Evolutionary conservation across 2,888 invertebrate genomes (phyloP).

Genomic region (Creontiades dilutus): DNA sequence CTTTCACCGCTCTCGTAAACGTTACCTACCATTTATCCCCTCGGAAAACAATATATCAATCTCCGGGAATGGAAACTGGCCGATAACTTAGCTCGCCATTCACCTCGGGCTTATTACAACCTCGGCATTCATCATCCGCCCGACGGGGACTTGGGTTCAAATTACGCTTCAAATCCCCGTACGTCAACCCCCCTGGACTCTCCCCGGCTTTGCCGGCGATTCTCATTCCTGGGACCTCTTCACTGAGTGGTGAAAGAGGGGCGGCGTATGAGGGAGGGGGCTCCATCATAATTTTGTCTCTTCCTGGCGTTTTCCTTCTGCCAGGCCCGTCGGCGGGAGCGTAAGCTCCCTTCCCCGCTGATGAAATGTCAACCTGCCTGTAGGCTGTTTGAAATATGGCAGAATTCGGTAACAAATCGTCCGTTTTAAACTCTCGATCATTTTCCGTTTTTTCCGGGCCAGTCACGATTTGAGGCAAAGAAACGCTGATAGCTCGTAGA

Average conservation of each 20-base stretch:
- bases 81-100: slow-evolving; percentile 56
- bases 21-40: not conserved
- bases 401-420: not conserved
- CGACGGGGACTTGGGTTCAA: slow-evolving; percentile 51
- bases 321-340: not conserved
- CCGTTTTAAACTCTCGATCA: too few relatives aligned
- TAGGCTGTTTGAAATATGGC: slow-evolving; percentile 22
- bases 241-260: not conserved
- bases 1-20: not conserved
- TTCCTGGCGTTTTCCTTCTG: not conserved
- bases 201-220: not conserved
- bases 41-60: slow-evolving; percentile 50
- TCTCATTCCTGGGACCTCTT: not conserved
- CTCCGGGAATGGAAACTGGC: slow-evolving; percentile 23
- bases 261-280: not conserved
- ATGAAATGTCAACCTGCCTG: slow-evolving; percentile 51
- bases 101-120: slow-evolving; percentile 55
- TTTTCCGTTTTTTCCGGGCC: too few relatives aligned
- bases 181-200: slow-evolving; percentile 21
- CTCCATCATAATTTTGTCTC: slow-evolving; percentile 53
- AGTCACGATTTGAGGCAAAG: too few relatives aligned
- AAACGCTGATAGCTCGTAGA: too few relatives aligned
- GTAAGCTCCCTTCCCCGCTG: slow-evolving; percentile 43
- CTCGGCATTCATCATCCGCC: slow-evolving; percentile 47
- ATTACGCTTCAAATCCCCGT: slow-evolving; percentile 60